Percentiles rank a stretch among this genome's conserved stretches.
Evolutionary conservation across 2,888 invertebrate species (phyloP).

Genomic region (Oxystoma pomonae): DNA sequence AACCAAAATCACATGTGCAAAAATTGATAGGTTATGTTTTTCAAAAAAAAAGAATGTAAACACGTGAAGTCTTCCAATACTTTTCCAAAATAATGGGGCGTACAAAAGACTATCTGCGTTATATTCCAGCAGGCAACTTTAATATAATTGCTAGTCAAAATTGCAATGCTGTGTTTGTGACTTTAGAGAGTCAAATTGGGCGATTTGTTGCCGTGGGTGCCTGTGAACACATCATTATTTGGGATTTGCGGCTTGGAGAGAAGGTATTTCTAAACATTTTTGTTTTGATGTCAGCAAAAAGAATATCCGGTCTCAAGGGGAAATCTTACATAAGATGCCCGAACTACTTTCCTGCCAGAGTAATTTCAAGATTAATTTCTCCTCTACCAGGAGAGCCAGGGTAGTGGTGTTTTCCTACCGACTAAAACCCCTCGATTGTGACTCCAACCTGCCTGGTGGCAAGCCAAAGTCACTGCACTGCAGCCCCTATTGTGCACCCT

Average conservation of each 20-base stretch:
- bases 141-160: conserved; percentile 80
- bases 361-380: no score
- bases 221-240: conserved; percentile 89
- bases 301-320: no score
- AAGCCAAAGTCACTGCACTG: no score
- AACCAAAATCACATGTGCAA: neutral
- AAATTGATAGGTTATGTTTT: neutral
- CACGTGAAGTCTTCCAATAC: neutral
- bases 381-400: no score
- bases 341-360: no score
- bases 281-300: no score
- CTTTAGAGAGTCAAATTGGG: conserved; percentile 71
- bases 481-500: no score
- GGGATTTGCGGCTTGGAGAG: conserved; percentile 86
- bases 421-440: no score
- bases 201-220: conserved; percentile 88
- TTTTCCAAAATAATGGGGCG: conserved; percentile 62
- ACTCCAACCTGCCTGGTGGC: no score
- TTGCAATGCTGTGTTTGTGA: conserved; percentile 77
- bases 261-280: no score
- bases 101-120: conserved; percentile 93
- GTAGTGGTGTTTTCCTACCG: no score
- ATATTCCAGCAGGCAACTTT: conserved; percentile 76
- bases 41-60: neutral
- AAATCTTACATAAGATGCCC: no score